phyloP scores from a whole-genome alignment of 2,113 vertebrate species.

The Rhabdomys dilectus region DNA sequence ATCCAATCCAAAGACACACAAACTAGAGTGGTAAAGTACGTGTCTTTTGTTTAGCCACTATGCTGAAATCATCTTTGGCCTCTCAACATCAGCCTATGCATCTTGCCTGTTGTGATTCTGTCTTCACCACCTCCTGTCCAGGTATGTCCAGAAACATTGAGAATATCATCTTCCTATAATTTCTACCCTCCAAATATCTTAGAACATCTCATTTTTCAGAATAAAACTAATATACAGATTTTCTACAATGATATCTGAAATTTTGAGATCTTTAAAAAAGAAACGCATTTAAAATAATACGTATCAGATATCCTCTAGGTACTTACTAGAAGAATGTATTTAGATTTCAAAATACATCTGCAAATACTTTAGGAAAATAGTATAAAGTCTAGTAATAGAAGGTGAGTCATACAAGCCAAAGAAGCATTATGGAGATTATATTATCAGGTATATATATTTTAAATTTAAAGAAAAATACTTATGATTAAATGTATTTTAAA shows the following conservation, averaged over 20 bases:
- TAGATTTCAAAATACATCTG: background rate
- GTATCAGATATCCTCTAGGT: background rate
- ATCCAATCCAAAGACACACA: background rate
- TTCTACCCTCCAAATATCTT: background rate
- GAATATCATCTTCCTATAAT: background rate
- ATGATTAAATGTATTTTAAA: background rate
- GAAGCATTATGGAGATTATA: too few relatives aligned
- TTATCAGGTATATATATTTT: background rate
- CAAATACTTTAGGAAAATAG: background rate
- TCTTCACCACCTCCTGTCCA: background rate
- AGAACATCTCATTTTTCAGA: background rate
- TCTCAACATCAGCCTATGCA: background rate
- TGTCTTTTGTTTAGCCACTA: background rate
- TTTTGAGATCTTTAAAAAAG: background rate
- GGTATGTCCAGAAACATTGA: background rate
- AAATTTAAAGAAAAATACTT: background rate
- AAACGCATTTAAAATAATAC: background rate
- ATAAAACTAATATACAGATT: background rate
- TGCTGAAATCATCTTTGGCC: background rate
- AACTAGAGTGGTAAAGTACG: background rate
- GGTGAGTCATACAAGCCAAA: background rate
- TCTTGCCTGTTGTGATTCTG: background rate
- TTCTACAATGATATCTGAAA: background rate
- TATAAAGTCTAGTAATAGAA: background rate
- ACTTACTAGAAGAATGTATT: background rate